These are phyloP conservation scores for Himalopsyche phryganea DNA, from an alignment of 1,140 invertebrate species.

Conservation along the genomic window DNA sequence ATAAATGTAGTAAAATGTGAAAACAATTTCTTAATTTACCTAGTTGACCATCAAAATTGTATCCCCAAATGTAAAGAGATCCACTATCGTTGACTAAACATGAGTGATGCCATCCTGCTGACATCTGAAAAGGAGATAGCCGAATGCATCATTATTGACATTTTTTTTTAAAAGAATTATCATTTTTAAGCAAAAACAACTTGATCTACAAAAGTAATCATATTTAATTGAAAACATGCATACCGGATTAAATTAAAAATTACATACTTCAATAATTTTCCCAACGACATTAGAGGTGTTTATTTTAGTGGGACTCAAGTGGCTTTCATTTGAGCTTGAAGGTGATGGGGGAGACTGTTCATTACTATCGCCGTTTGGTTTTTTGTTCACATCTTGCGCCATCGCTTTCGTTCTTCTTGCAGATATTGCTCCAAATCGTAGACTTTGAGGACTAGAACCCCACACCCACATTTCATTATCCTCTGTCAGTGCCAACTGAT, in stretches of 20 bases:
- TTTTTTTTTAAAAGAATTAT: too few species aligned
- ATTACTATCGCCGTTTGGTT: not conserved
- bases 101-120: constrained; percentile 67
- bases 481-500: constrained; percentile 23
- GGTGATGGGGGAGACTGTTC: constrained; percentile 12
- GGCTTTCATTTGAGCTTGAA: constrained; percentile 12
- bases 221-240: too few species aligned
- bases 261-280: constrained; percentile 24
- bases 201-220: too few species aligned
- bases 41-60: constrained; percentile 65
- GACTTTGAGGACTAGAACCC: constrained; percentile 32
- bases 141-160: too few species aligned
- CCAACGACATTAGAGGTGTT: constrained; percentile 26
- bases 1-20: too few species aligned
- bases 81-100: constrained; percentile 63
- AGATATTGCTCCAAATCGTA: constrained; percentile 23
- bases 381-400: not conserved
- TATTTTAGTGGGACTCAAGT: constrained; percentile 27
- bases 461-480: constrained; percentile 28
- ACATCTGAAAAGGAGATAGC: constrained; percentile 53
- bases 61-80: constrained; percentile 66
- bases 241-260: not conserved
- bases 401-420: constrained; percentile 3
- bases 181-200: too few species aligned
- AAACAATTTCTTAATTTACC: too few species aligned